These are phyloP conservation scores for Noctuana brunneofusca DNA, from an alignment of 2,888 invertebrate species.

Conservation along the genomic window DNA sequence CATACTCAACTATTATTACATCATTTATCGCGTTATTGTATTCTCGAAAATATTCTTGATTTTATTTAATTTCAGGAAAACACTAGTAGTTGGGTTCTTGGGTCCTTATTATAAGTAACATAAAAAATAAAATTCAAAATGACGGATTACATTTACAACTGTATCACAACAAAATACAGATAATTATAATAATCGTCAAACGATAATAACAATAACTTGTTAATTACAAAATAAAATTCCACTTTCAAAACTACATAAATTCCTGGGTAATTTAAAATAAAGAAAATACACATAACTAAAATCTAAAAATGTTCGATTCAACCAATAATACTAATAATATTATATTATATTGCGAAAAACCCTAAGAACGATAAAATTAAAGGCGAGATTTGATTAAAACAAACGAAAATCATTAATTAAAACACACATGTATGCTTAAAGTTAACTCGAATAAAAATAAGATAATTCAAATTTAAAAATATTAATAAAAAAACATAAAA, in stretches of 20 bases:
- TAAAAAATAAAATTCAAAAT: background rate
- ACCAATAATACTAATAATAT: constrained; percentile 7
- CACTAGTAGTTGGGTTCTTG: background rate
- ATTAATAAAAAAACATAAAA: constrained; percentile 40
- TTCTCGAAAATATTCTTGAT: background rate
- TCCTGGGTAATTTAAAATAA: constrained; percentile 14
- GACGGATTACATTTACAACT: constrained; percentile 9
- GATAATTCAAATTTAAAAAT: constrained; percentile 39
- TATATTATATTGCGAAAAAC: constrained; percentile 2
- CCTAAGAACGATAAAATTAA: constrained; percentile 6
- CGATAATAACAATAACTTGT: constrained; percentile 65
- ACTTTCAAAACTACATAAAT: constrained; percentile 17
- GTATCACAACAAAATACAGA: constrained; percentile 45
- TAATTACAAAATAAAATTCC: constrained; percentile 32
- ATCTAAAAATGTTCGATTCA: constrained; percentile 34
- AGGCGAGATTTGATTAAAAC: constrained; percentile 36
- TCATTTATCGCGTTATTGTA: too few relatives aligned
- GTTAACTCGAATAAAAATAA: constrained; percentile 34
- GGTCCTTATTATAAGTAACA: background rate
- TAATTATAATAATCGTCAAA: constrained; percentile 63
- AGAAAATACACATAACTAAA: constrained; percentile 37
- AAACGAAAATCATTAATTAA: constrained; percentile 29
- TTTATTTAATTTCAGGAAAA: background rate
- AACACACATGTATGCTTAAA: constrained; percentile 35
- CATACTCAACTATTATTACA: too few relatives aligned